Evolutionary conservation across 2,113 vertebrate species (phyloP).

Genomic region (Plestiodon gilberti): DNA sequence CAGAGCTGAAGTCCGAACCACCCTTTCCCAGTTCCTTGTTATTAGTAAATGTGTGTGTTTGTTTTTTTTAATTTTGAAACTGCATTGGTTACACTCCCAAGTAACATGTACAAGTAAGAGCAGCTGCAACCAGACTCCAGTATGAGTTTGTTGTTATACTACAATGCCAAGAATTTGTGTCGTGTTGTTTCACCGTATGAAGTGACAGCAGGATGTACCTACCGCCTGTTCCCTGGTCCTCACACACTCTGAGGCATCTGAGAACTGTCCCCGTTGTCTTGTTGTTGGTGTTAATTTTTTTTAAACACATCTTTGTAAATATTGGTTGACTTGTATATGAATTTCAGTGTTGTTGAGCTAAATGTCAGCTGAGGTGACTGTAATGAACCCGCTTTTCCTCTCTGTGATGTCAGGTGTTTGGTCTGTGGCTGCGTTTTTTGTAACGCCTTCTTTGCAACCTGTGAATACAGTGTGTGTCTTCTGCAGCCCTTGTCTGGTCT

Average conservation of each 20-base stretch:
- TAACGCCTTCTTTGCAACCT: conserved; percentile 44
- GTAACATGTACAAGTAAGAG: conserved; percentile 49
- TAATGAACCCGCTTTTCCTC: conserved; percentile 58
- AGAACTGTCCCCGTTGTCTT: neutral
- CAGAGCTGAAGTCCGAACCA: neutral
- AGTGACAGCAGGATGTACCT: conserved; percentile 20
- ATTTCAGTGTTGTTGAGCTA: conserved; percentile 50
- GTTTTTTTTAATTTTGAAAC: conserved; percentile 31
- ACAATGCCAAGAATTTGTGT: conserved; percentile 41
- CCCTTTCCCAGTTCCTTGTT: neutral
- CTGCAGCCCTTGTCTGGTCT: neutral
- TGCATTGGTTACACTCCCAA: conserved; percentile 60
- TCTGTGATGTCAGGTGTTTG: conserved; percentile 62
- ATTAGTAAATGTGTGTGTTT: conserved; percentile 31
- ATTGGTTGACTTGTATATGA: conserved; percentile 45
- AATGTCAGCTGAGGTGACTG: conserved; percentile 49
- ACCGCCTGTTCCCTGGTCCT: conserved; percentile 19
- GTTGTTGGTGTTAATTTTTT: neutral
- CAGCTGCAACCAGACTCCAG: conserved; percentile 58
- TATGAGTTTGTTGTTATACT: conserved; percentile 36
- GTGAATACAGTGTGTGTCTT: conserved; percentile 66
- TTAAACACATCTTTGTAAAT: conserved; percentile 57
- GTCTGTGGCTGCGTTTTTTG: conserved; percentile 59
- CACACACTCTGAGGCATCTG: conserved; percentile 39
- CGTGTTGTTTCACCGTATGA: conserved; percentile 34